Conservation (phyloP, 2,888 invertebrate species). For the Artemia sinica region DNA sequence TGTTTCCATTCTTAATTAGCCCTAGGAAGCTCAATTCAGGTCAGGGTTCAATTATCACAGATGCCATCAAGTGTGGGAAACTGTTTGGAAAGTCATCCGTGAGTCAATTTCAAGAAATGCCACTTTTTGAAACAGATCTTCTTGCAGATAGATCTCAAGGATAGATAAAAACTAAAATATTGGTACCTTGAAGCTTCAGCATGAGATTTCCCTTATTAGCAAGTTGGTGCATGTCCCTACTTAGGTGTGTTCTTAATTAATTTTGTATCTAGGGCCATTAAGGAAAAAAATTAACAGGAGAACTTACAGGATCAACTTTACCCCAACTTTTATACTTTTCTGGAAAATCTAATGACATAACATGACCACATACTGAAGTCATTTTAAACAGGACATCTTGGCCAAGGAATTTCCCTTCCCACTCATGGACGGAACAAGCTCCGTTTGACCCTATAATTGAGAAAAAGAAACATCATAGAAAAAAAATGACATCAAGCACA, state of each 20-base stretch:
- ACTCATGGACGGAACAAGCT: constrained; percentile 85
- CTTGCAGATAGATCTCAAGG: too few relatives aligned
- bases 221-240: too few relatives aligned
- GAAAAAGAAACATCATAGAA: constrained; percentile 2
- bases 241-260: too few relatives aligned
- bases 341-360: constrained; percentile 82
- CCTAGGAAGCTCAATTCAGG: too few relatives aligned
- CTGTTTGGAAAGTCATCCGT: too few relatives aligned
- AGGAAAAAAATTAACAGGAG: not conserved
- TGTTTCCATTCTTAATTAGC: too few relatives aligned
- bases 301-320: constrained; percentile 69
- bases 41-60: too few relatives aligned
- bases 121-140: too few relatives aligned
- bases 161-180: not conserved
- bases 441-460: constrained; percentile 53
- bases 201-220: not conserved
- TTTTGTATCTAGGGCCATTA: too few relatives aligned
- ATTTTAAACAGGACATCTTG: constrained; percentile 63
- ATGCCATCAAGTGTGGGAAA: too few relatives aligned
- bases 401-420: constrained; percentile 61
- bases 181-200: constrained; percentile 8
- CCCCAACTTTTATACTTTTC: constrained; percentile 96
- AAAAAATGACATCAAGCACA: too few relatives aligned
- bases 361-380: constrained; percentile 96
- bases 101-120: too few relatives aligned